These are phyloP conservation scores for Brachionus paranguensis DNA, from an alignment of 1,140 invertebrate species.

Conservation along the genomic window DNA sequence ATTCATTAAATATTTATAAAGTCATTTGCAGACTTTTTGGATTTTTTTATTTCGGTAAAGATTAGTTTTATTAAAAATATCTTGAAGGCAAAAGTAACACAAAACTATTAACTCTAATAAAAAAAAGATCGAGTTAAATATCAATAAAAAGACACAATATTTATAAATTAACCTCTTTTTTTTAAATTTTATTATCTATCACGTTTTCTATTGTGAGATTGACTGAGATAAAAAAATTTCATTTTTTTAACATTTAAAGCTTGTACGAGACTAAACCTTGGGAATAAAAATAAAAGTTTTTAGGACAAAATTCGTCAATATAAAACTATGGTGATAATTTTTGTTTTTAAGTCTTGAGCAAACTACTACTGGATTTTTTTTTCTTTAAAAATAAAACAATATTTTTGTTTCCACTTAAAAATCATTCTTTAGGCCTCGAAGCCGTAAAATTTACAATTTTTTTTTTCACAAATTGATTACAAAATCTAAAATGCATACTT, in stretches of 20 bases:
- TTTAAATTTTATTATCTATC: not conserved
- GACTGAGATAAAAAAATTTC: not conserved
- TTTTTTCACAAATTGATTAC: not conserved
- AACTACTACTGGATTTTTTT: not conserved
- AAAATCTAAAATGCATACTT: not conserved
- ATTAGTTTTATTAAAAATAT: not conserved
- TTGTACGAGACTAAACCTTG: not conserved
- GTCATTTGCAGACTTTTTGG: not conserved
- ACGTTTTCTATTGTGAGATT: not conserved
- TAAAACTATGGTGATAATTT: not conserved
- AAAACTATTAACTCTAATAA: not conserved
- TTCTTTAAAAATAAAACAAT: not conserved
- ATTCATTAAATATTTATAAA: conserved; percentile 20
- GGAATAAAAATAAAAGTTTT: not conserved
- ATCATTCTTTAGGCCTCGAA: not conserved
- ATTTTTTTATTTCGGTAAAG: not conserved
- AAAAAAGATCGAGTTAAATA: not conserved
- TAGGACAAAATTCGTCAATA: not conserved
- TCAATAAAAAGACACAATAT: not conserved
- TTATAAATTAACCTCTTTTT: not conserved
- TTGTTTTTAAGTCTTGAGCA: not conserved
- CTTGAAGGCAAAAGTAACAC: not conserved
- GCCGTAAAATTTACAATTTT: not conserved
- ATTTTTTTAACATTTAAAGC: not conserved
- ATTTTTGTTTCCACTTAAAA: not conserved